These are phyloP conservation scores for Cremastinae sp. DNA, from an alignment of 2,888 invertebrate genomes.

Conservation along the genomic window DNA sequence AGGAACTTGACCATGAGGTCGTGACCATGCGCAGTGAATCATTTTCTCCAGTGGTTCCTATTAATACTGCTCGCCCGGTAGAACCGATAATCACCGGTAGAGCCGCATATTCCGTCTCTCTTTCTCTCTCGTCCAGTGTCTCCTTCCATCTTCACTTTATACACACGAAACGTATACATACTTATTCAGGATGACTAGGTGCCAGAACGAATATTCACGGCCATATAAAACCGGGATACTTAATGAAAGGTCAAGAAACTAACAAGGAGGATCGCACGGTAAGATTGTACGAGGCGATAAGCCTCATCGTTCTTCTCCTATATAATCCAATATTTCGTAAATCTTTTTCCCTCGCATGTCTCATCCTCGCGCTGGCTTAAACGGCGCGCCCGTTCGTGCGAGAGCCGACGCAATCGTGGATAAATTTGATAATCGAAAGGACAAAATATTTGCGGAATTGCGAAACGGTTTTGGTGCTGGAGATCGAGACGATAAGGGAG, in stretches of 20 bases:
- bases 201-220: slow-evolving; percentile 50
- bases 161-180: slow-evolving; percentile 14
- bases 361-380: background rate
- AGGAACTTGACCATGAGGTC: slow-evolving; percentile 50
- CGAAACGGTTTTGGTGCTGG: slow-evolving; percentile 5
- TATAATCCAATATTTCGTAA: slow-evolving; percentile 35
- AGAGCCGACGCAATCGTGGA: background rate
- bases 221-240: slow-evolving; percentile 37
- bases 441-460: slow-evolving; percentile 27
- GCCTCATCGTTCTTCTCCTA: slow-evolving; percentile 20
- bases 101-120: slow-evolving; percentile 43
- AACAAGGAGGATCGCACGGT: slow-evolving; percentile 26
- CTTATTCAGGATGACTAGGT: slow-evolving; percentile 47
- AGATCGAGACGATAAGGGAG: slow-evolving; percentile 15
- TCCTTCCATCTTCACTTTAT: background rate
- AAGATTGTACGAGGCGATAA: slow-evolving; percentile 49
- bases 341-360: slow-evolving; percentile 1
- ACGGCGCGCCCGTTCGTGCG: background rate
- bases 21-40: slow-evolving; percentile 56
- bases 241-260: slow-evolving; percentile 50
- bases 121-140: slow-evolving; percentile 2
- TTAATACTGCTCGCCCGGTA: slow-evolving; percentile 43
- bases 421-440: slow-evolving; percentile 23
- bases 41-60: slow-evolving; percentile 55
- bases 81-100: slow-evolving; percentile 55